Percentiles rank a stretch among this genome's conserved stretches.
Conservation (phyloP, 1,140 invertebrate species). For the Sitobion miscanthi region DNA sequence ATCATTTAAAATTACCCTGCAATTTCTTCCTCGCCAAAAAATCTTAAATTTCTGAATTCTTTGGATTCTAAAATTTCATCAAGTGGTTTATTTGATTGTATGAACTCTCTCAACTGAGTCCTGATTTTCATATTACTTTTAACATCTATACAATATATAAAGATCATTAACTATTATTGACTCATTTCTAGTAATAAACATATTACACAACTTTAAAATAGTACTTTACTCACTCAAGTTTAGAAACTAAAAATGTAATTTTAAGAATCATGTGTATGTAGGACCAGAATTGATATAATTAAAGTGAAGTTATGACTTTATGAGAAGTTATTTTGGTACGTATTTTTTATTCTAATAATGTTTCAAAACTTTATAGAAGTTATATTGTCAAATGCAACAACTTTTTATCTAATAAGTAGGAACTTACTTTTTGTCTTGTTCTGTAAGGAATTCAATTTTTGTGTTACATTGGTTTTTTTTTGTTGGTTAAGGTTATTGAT, state of each 20-base stretch:
- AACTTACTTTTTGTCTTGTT: neutral
- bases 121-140: conserved; percentile 50
- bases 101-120: neutral
- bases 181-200: neutral
- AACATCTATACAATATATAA: neutral
- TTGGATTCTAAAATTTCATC: conserved; percentile 40
- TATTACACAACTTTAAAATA: neutral
- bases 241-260: neutral
- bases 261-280: neutral
- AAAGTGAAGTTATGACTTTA: too few species aligned
- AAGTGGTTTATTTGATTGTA: neutral
- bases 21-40: conserved; percentile 41
- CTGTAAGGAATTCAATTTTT: neutral
- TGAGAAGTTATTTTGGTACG: neutral
- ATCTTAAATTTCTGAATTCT: conserved; percentile 47
- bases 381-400: too few species aligned
- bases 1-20: conserved; percentile 31
- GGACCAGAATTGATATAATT: too few species aligned
- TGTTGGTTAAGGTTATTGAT: neutral
- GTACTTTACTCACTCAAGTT: neutral
- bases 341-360: neutral
- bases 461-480: neutral
- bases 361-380: too few species aligned
- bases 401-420: neutral
- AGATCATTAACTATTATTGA: neutral